A percentile compares a stretch with the other conserved stretches of the same genome.
These are phyloP conservation scores for Acanthopleura granulata DNA, from an alignment of 2,888 invertebrate genomes.

Conservation along the genomic window DNA sequence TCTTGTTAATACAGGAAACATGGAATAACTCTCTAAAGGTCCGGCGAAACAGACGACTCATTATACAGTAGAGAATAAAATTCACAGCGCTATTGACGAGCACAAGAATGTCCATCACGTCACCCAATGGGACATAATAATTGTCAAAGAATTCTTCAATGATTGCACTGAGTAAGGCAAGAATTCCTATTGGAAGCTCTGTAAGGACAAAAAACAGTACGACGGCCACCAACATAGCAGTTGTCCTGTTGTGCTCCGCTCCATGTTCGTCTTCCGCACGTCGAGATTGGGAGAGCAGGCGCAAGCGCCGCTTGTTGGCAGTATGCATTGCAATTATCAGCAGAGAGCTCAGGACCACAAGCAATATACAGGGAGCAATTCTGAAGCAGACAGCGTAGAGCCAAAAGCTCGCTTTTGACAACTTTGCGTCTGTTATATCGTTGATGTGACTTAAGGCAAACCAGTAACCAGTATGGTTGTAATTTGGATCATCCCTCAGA, in stretches of 20 bases:
- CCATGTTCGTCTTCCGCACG: slow-evolving; percentile 61
- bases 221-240: slow-evolving; percentile 88
- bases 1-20: slow-evolving; percentile 34
- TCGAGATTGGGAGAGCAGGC: slow-evolving; percentile 58
- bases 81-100: slow-evolving; percentile 93
- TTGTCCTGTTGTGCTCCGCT: slow-evolving; percentile 79
- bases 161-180: slow-evolving; percentile 77
- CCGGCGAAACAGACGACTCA: slow-evolving; percentile 91
- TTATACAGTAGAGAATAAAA: slow-evolving; percentile 92
- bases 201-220: slow-evolving; percentile 88
- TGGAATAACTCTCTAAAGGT: slow-evolving; percentile 68
- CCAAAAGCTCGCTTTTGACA: slow-evolving; percentile 81
- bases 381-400: slow-evolving; percentile 94
- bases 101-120: slow-evolving; percentile 91
- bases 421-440: slow-evolving; percentile 42
- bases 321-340: slow-evolving; percentile 66
- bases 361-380: slow-evolving; percentile 87
- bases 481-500: slow-evolving; percentile 20
- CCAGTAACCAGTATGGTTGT: slow-evolving; percentile 38
- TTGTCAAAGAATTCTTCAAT: slow-evolving; percentile 73
- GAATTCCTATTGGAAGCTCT: slow-evolving; percentile 85
- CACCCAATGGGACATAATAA: slow-evolving; percentile 76
- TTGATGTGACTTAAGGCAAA: slow-evolving; percentile 35
- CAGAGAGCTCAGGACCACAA: slow-evolving; percentile 77
- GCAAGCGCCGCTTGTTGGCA: slow-evolving; percentile 57